Evolutionary conservation across 1,140 invertebrate genomes (phyloP), one percentile per base, ranked within the genome.

Genomic region (Eumeta japonica): DNA sequence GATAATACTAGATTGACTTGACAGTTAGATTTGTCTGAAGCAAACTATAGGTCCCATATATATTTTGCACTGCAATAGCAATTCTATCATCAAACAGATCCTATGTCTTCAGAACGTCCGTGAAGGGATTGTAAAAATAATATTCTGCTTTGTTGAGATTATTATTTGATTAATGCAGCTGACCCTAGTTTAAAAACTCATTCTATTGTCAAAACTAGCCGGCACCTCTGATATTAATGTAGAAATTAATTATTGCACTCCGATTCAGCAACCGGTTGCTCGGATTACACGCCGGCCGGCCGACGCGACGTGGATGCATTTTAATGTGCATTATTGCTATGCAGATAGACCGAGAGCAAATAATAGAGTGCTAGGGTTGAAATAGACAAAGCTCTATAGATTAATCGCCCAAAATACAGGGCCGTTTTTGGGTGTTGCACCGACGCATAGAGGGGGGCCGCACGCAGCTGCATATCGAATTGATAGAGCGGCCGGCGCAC

Each of bases 381-480:
- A 46, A 51, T 66, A 67, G 63, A 71, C 61, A 67, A 71, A 55
- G 57, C 48, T 47, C 43, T 29, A 50, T 55, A 60, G 52, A 61
- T 64, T 71, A 71, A 67, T 67, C 52, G 60, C 48, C 52, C 41
- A 54, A 59, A 59, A 58, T 61, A 58, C 61, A 36, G 63, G 66
- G 63, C 56, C 44, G 33, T 58, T 65, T 64, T 65, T 55, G 51
- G 41, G 45, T 15, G 31, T 30, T 24, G 30, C 30, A n/a, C n/a
- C n/a, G n/a, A 30, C 5, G 4, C 10, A 4, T 7, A 5, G 5
- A 30, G 5, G 13, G 28, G 4, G 28, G 28, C 5, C 10, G 5
- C 13, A 12, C 52, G 62, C 65, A 70, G 67, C 67, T 70, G 63
- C 58, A 55, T 47, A 68, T 68, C 58, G 52, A 65, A 61, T 62